Percentiles rank a stretch among this genome's conserved stretches.
These are phyloP conservation scores for Crepidodera aurea DNA, from an alignment of 2,888 invertebrate genomes.

Conservation along the genomic window DNA sequence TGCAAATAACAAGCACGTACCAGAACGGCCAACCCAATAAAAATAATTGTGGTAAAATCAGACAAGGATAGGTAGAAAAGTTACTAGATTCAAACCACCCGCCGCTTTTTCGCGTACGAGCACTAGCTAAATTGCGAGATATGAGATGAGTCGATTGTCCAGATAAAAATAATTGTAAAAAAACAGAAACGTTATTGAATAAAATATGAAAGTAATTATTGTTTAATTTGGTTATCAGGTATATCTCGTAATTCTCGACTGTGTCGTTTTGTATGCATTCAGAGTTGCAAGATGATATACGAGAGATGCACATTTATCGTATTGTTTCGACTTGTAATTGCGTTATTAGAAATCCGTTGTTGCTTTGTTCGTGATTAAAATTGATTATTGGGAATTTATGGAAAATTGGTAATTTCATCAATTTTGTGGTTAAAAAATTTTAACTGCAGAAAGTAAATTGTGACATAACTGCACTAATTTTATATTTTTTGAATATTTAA, in stretches of 20 bases:
- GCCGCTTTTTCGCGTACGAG: too few relatives aligned
- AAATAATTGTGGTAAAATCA: too few relatives aligned
- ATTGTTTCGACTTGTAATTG: neutral
- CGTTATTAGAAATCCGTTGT: conserved; percentile 1
- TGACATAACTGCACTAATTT: too few relatives aligned
- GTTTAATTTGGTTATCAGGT: conserved; percentile 23
- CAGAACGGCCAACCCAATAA: too few relatives aligned
- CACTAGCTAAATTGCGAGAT: too few relatives aligned
- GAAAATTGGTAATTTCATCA: neutral
- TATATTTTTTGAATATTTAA: too few relatives aligned
- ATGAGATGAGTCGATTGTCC: too few relatives aligned
- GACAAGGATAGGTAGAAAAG: too few relatives aligned
- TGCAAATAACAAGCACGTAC: too few relatives aligned
- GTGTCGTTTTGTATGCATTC: conserved; percentile 11
- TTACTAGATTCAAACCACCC: too few relatives aligned
- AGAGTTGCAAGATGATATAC: conserved; percentile 9
- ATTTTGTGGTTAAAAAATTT: neutral
- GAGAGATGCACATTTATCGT: neutral
- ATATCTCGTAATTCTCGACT: conserved; percentile 30
- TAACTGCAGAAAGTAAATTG: too few relatives aligned
- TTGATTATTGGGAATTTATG: neutral
- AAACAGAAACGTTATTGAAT: conserved; percentile 46
- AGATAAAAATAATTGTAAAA: too few relatives aligned
- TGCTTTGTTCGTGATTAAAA: conserved; percentile 1
- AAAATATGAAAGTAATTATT: conserved; percentile 49